Percentiles rank a stretch among this genome's conserved stretches.
Conservation (phyloP, 2,888 invertebrate genomes). For the Alitta virens region DNA sequence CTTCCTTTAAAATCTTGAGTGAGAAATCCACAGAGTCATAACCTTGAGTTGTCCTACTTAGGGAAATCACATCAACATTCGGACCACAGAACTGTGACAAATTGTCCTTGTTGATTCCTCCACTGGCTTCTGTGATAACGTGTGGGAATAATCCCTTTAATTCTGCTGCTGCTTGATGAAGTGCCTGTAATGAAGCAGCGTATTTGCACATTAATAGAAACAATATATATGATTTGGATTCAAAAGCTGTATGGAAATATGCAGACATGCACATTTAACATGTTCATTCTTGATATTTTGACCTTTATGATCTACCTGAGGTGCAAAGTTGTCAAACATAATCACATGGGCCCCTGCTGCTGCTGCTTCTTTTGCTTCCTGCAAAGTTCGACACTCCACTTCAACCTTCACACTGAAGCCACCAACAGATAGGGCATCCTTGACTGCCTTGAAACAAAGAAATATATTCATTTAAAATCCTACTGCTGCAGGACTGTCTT, state of each 20-base stretch:
- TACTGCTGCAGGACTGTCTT: not conserved
- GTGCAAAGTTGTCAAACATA: conserved; percentile 58
- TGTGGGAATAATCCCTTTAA: conserved; percentile 49
- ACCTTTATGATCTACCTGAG: too few species aligned
- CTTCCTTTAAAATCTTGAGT: conserved; percentile 53
- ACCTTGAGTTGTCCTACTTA: conserved; percentile 56
- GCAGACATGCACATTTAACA: too few species aligned
- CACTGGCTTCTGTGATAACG: conserved; percentile 56
- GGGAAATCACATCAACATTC: conserved; percentile 56
- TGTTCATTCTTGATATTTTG: too few species aligned
- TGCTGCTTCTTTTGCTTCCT: conserved; percentile 57
- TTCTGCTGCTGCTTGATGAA: conserved; percentile 38
- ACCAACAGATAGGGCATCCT: conserved; percentile 46
- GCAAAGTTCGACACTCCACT: conserved; percentile 56
- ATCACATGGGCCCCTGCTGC: conserved; percentile 56
- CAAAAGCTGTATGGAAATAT: too few species aligned
- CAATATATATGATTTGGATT: too few species aligned
- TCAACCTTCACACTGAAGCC: conserved; percentile 57
- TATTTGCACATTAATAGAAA: too few species aligned
- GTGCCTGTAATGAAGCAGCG: conserved; percentile 36
- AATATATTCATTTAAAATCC: too few species aligned
- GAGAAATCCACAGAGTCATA: conserved; percentile 57
- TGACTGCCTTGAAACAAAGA: conserved; percentile 47
- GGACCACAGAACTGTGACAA: conserved; percentile 44
- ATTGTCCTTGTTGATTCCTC: conserved; percentile 53